Percentiles rank a stretch among this genome's conserved stretches.
Evolutionary conservation across 2,113 vertebrate genomes (phyloP).

Genomic region (Caloenas nicobarica): DNA sequence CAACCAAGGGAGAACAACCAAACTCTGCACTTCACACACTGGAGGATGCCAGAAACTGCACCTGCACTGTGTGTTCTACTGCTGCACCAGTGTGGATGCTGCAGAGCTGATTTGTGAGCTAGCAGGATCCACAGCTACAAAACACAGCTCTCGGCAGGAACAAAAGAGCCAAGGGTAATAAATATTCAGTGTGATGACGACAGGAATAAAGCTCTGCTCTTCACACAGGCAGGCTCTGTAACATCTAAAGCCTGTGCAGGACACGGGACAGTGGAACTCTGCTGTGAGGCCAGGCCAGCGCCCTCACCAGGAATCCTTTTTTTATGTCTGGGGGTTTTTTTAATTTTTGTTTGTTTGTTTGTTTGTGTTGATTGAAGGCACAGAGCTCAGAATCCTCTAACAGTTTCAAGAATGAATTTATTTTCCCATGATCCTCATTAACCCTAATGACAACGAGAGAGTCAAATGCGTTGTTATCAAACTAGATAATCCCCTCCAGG

Average conservation of each 20-base stretch:
- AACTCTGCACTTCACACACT: not conserved
- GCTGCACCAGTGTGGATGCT: not conserved
- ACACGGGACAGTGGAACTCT: not conserved
- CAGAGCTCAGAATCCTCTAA: not conserved
- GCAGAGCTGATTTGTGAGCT: not conserved
- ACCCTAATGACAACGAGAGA: not conserved
- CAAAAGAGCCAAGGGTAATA: not conserved
- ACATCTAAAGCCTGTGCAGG: not conserved
- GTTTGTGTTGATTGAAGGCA: not conserved
- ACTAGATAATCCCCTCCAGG: not conserved
- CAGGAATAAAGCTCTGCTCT: not conserved
- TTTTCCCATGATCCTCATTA: not conserved
- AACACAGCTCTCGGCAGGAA: not conserved
- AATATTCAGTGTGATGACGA: not conserved
- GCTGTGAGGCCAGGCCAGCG: rapidly evolving
- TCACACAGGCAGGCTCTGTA: not conserved
- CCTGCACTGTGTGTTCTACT: not conserved
- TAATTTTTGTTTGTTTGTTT: too few relatives aligned
- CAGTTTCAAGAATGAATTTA: not conserved
- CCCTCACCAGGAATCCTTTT: not conserved
- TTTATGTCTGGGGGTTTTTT: too few relatives aligned
- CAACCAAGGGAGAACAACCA: not conserved
- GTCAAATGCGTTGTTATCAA: not conserved
- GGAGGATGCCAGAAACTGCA: not conserved
- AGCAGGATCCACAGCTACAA: not conserved